Percentiles rank a stretch among this genome's conserved stretches.
phyloP scores from a whole-genome alignment of 2,888 invertebrate species.

The Lottia scabra region DNA sequence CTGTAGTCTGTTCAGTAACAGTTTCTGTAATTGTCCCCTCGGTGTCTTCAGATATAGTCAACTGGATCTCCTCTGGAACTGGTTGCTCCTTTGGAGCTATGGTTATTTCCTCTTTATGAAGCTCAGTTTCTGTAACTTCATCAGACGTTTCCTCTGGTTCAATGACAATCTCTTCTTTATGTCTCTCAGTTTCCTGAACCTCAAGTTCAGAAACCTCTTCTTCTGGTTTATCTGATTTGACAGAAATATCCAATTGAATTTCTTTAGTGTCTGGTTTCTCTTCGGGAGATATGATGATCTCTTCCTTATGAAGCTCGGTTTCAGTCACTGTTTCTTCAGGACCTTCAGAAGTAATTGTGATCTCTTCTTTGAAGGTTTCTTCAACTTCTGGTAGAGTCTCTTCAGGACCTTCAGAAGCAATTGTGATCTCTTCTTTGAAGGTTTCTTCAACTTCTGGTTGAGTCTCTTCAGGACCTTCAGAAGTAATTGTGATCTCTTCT shows the following conservation, averaged over 20 bases:
- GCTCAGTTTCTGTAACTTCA: slow-evolving; percentile 13
- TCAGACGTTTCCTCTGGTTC: slow-evolving; percentile 11
- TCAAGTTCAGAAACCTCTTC: slow-evolving; percentile 18
- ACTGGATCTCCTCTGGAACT: slow-evolving; percentile 9
- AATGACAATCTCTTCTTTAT: slow-evolving; percentile 15
- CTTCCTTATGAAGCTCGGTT: too few relatives aligned
- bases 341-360: too few relatives aligned
- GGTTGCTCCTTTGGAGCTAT: slow-evolving; percentile 13
- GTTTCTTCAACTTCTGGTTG: slow-evolving; percentile 1
- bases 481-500: too few relatives aligned
- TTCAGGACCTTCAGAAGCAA: slow-evolving; percentile 17
- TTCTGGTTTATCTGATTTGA: neutral
- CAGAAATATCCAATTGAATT: neutral
- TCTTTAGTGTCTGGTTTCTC: slow-evolving; percentile 14
- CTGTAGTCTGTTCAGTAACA: slow-evolving; percentile 3
- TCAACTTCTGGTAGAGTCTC: slow-evolving; percentile 3
- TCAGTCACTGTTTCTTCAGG: too few relatives aligned
- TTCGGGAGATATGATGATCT: slow-evolving; percentile 16
- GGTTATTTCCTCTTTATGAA: slow-evolving; percentile 5
- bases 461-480: too few relatives aligned
- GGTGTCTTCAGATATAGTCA: too few relatives aligned
- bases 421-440: slow-evolving; percentile 12
- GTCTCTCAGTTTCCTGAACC: slow-evolving; percentile 16
- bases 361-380: slow-evolving; percentile 10
- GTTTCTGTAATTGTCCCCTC: neutral